Conservation (phyloP, 2,113 vertebrate species). For the Jaculus jaculus region DNA sequence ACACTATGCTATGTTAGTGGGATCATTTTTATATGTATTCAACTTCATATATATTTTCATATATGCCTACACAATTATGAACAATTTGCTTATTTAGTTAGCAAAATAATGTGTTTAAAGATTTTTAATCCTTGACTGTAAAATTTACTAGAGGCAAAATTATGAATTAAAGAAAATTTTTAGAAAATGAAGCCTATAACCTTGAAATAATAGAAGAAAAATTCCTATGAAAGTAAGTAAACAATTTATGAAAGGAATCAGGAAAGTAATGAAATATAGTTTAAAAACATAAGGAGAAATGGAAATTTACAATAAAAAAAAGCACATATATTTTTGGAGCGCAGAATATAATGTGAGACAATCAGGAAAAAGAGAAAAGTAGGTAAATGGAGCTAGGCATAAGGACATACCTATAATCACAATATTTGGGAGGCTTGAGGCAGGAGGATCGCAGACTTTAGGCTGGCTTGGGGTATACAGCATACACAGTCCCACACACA, state of each 20-base stretch:
- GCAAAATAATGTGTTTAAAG: conserved; percentile 1
- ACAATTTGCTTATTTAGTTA: background rate
- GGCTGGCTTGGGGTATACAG: background rate
- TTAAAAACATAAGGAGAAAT: background rate
- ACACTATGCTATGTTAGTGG: background rate
- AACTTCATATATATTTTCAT: background rate
- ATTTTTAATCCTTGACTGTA: background rate
- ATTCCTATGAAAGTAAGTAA: background rate
- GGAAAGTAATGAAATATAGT: background rate
- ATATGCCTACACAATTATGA: background rate
- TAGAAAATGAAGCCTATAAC: background rate
- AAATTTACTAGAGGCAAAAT: background rate
- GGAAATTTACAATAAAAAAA: background rate
- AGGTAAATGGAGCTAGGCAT: background rate
- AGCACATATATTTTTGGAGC: background rate
- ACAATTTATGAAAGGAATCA: background rate
- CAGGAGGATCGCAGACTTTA: background rate
- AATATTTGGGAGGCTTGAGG: background rate
- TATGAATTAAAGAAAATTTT: conserved; percentile 17
- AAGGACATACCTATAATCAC: too few relatives aligned
- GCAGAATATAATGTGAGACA: background rate
- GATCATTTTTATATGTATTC: background rate
- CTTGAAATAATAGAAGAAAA: background rate
- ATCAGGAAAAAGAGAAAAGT: background rate
- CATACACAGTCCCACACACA: background rate